Evolutionary conservation across 2,888 invertebrate genomes (phyloP), one percentile per base, ranked within the genome.

Genomic region (Ichneumon xanthorius): DNA sequence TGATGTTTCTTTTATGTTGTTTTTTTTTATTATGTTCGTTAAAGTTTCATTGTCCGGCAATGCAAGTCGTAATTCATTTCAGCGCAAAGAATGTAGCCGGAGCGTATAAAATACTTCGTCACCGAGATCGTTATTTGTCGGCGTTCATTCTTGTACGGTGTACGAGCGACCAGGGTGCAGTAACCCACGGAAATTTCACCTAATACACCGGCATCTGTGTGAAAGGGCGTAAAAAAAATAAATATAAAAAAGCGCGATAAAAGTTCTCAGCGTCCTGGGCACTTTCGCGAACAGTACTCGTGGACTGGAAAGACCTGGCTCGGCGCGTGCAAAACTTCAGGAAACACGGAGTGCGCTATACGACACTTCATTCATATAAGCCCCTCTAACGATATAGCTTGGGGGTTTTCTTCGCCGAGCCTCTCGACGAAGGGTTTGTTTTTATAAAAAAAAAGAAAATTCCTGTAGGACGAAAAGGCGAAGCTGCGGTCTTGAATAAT

Each of bases 201-300:
- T 11, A 22, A 55, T 22, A 11, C 55, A 22, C 19, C 40, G 22
- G 22, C 55, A 22, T 55, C 55, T 55, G 55, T 22, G 55, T 9
- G 55, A 55, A 22, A 55, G 5, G 6, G 22, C 22, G 55, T 9
- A 19, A 55, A 55, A 19, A 9, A 19, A 22, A 11, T 40, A 22
- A 22, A 16, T 16, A 16, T 48, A 48, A n/a, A 58, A 55, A 55
- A 55, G 19, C 22, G 7, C 58, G 58, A 14, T 14, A 22, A n/a
- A 72, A 72, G 58, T 37, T 72, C 72, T 37, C 72, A 26, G 55
- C 58, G 72, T 72, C 58, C 58, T 55, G 58, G 37, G 58, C 72
- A 58, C 55, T 72, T 72, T 58, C 40, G 72, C 50, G 72, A 55
- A 40, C 22, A 40, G 37, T 58, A 72, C 72, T 58, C 58, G 22